Evolutionary conservation across 2,888 invertebrate species (phyloP), one percentile per base, ranked within the genome.

Genomic region (Nephrotoma flavescens): DNA sequence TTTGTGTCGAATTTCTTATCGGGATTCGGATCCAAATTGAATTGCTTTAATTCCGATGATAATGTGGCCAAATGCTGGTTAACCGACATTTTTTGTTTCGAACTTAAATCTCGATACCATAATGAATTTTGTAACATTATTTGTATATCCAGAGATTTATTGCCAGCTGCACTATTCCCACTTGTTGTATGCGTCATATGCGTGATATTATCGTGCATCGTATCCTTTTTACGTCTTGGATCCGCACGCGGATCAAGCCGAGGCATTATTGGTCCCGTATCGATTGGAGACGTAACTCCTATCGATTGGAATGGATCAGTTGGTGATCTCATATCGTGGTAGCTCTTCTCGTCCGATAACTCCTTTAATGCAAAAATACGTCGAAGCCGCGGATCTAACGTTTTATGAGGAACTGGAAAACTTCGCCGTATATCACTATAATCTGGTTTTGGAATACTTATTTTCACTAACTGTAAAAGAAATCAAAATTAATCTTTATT

Each of bases 381-480:
- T 91, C 90, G 90, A 88, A 97, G 90, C 87, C 97, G 93, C 1
- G 97, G 97, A 92, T 97, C 97, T 44, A 94, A 93, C 84, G 95
- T 93, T 83, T 94, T 95, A 86, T 91, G 90, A 90, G 96, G 94
- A 4, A 95, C 94, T 89, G 95, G 95, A 87, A 94, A 94, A 88
- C 93, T 95, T 87, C 95, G 92, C 89, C 95, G 95, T 86, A 96
- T 93, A 88, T 95, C 95, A 0, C 94, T 94, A 89, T 96, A 96
- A 90, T 95, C 95, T 0, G 96, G 95, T 57, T 95, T 93, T 0
- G 96, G 95, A 89, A 96, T 94, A 87, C 95, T 94, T 87, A 96
- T 89, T 87, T 90, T 89, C 91, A 12, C 88, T 12, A 93, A 90
- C 89, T 89, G 86, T 15, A 83, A 87, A 86, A 7, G 12, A 71